Evolutionary conservation across 2,888 invertebrate species (phyloP), one percentile per base, ranked within the genome.

Genomic region (Oligia strigilis): DNA sequence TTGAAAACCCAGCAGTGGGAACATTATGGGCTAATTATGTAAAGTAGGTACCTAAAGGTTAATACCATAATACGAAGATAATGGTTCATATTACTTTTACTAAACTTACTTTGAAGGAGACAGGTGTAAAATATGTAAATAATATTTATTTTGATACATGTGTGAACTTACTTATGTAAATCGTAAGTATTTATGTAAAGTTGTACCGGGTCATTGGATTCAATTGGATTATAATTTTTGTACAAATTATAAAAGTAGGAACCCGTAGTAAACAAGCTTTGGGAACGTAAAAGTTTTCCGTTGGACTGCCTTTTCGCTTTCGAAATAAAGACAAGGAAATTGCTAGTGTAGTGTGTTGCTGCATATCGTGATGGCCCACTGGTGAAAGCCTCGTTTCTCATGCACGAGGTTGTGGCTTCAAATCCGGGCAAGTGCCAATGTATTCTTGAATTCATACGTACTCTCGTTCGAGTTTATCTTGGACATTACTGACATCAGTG

Each of bases 141-240:
- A 83, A 71, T 71, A 76, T 80, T 80, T 29, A 29, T 29, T 29
- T 29, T 86, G 87, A 85, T 75, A 87, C 64, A 87, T 77, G 80
- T 85, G 85, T 87, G 85, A 85, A 87, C 75, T 52, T 75, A 52
- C 23, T 71, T 78, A 85, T 80, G 85, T 72, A 75, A 85, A 85
- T 85, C 11, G 9, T 76, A 58, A 83, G 77, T 80, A 83, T 77
- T 83, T 80, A 87, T 80, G 87, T 86, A 52, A 86, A 86, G 70
- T 70, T 58, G 29, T 60, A 75, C 43, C 43, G 64, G 58, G 66
- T 64, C 67, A 79, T 79, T 70, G 36, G 49, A 64, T 14, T 74
- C 58, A 64, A 65, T 72, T 36, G 60, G 71, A 77, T 86, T 86
- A 83, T 83, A 76, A 69, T 86, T 79, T 82, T 79, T 75, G 71